phyloP scores from a whole-genome alignment of 2,113 vertebrate genomes.

The Parotia lawesii region DNA sequence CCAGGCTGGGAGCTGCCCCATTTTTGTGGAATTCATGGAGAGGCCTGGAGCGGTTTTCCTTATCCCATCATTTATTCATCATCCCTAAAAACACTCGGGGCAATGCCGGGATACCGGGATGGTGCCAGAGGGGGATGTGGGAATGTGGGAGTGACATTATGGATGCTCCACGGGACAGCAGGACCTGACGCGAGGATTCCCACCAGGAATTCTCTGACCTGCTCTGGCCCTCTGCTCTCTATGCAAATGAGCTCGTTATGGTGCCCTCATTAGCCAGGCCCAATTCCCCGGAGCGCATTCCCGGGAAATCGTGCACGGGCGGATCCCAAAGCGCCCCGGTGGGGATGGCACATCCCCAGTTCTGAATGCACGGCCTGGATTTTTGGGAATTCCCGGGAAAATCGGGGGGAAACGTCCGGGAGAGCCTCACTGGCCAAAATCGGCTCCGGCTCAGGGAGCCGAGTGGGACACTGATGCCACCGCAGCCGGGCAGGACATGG shows the following conservation, averaged over 20 bases:
- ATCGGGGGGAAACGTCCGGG: background rate
- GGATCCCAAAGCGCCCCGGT: background rate
- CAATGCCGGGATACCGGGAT: rapidly evolving
- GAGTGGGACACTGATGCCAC: background rate
- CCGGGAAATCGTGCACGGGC: background rate
- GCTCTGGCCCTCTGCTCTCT: background rate
- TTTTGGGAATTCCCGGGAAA: background rate
- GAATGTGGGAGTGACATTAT: background rate
- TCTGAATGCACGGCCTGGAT: background rate
- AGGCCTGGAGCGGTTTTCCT: rapidly evolving
- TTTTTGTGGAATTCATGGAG: background rate
- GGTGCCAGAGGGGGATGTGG: background rate
- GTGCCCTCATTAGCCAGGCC: background rate
- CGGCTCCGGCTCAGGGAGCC: background rate
- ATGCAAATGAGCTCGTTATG: background rate
- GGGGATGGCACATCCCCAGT: background rate
- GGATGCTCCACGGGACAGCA: background rate
- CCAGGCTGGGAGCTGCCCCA: background rate
- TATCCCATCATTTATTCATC: background rate
- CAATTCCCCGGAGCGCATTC: background rate
- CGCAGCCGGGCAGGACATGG: background rate
- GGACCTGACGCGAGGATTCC: rapidly evolving
- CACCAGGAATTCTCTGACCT: background rate
- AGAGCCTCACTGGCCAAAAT: background rate
- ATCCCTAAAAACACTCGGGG: background rate